Conservation (phyloP, 2,888 invertebrate genomes). For the Caenorhabditis sp. region DNA sequence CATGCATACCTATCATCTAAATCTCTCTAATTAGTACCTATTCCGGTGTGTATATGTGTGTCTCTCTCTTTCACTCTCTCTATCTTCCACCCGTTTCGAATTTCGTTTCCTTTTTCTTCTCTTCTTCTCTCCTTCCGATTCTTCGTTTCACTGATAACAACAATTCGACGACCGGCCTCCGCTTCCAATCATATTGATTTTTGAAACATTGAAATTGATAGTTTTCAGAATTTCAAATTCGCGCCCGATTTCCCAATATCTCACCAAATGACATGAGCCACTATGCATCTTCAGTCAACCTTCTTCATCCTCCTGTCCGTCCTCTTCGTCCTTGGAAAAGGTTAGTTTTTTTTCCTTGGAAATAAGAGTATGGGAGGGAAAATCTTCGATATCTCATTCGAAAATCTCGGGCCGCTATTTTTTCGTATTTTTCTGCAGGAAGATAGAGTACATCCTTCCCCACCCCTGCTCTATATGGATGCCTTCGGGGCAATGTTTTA, state of each 20-base stretch:
- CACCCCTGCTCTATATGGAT: neutral
- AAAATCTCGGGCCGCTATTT: no score
- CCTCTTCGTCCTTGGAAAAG: slow-evolving; percentile 26
- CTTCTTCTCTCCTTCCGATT: slow-evolving; percentile 2
- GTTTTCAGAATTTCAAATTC: neutral
- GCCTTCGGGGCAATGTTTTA: slow-evolving; percentile 52
- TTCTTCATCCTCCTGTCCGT: slow-evolving; percentile 26
- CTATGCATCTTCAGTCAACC: slow-evolving; percentile 24
- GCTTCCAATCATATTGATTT: slow-evolving; percentile 26
- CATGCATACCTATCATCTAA: neutral
- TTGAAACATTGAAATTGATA: neutral
- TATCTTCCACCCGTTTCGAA: no score
- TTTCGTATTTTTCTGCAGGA: slow-evolving; percentile 5
- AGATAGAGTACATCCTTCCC: slow-evolving; percentile 17
- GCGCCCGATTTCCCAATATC: no score
- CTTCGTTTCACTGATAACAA: slow-evolving; percentile 27
- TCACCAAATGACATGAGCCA: slow-evolving; percentile 58
- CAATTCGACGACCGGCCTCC: neutral
- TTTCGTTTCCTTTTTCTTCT: neutral
- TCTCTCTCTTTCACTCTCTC: slow-evolving; percentile 8
- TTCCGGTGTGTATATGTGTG: neutral
- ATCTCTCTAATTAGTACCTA: slow-evolving; percentile 17
- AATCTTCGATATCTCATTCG: slow-evolving; percentile 29
- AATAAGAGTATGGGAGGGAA: neutral
- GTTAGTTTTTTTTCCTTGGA: slow-evolving; percentile 23